phyloP scores from a whole-genome alignment of 2,113 vertebrate species.

The Alouatta palliata region DNA sequence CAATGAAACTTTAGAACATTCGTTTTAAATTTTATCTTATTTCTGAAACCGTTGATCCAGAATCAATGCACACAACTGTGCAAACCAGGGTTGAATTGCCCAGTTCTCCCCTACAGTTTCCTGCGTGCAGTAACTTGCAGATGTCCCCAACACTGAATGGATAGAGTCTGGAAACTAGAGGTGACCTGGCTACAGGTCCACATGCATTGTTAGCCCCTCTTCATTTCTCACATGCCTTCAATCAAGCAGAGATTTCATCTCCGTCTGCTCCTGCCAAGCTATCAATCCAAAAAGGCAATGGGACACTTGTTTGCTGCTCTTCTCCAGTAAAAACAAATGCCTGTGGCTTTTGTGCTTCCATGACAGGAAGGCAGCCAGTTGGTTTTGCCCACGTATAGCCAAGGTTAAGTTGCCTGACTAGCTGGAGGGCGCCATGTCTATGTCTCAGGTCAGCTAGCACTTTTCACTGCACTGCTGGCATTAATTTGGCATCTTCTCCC shows the following conservation, averaged over 20 bases:
- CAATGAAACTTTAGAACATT: not conserved
- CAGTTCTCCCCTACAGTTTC: conserved; percentile 9
- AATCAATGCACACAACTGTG: not conserved
- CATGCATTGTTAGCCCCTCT: not conserved
- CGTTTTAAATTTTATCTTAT: not conserved
- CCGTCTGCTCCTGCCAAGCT: conserved; percentile 15
- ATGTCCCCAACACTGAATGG: not conserved
- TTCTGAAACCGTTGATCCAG: not conserved
- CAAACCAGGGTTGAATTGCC: conserved; percentile 30
- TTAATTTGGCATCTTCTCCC: not conserved
- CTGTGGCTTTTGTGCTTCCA: conserved; percentile 1
- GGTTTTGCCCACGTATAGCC: not conserved
- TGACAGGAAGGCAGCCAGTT: not conserved
- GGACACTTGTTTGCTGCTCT: conserved; percentile 30
- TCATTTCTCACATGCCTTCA: not conserved
- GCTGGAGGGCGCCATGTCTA: not conserved
- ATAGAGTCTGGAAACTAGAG: not conserved
- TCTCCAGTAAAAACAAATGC: conserved; percentile 53
- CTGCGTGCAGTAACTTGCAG: not conserved
- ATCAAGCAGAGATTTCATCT: conserved; percentile 31
- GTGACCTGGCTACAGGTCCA: conserved; percentile 4
- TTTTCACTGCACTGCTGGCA: not conserved
- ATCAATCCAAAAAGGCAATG: conserved; percentile 19
- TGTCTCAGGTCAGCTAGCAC: not conserved
- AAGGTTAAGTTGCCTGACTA: not conserved